Conservation (phyloP, 2,888 invertebrate genomes). For the Tanypteryx hageni region DNA sequence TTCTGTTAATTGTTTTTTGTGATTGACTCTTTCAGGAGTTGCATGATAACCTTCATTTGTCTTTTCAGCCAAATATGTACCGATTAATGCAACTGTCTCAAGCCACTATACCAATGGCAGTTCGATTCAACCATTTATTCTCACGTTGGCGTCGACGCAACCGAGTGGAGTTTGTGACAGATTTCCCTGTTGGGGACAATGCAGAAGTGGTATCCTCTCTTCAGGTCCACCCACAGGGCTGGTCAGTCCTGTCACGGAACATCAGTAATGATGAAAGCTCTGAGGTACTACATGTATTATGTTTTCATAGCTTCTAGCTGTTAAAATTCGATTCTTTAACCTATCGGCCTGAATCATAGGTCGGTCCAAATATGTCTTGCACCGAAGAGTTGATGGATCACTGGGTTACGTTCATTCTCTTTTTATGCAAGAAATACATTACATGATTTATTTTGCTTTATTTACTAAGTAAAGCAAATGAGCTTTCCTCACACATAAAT, state of each 20-base stretch:
- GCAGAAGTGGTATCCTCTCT: conserved; percentile 94
- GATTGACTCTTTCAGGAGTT: neutral
- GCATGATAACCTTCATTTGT: conserved; percentile 66
- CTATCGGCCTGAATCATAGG: neutral
- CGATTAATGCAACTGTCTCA: conserved; percentile 92
- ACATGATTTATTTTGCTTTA: too few species aligned
- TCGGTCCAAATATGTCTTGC: neutral
- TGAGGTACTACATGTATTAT: conserved; percentile 81
- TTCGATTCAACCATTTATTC: conserved; percentile 89
- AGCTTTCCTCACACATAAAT: too few species aligned
- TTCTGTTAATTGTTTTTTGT: neutral
- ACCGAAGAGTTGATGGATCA: neutral
- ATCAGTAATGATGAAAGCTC: conserved; percentile 90
- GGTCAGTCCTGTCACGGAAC: conserved; percentile 92
- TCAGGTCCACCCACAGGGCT: conserved; percentile 93
- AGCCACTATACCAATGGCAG: conserved; percentile 88
- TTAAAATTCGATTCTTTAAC: neutral
- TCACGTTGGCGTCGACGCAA: conserved; percentile 85
- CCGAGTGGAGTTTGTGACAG: conserved; percentile 92
- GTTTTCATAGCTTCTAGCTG: conserved; percentile 37
- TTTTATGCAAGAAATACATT: too few species aligned
- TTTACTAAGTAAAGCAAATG: too few species aligned
- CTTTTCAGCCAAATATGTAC: conserved; percentile 89
- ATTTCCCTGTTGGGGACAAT: conserved; percentile 91
- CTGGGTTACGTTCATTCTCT: too few species aligned